Evolutionary conservation across 2,888 invertebrate genomes (phyloP).

Genomic region (Leucophenga montana): DNA sequence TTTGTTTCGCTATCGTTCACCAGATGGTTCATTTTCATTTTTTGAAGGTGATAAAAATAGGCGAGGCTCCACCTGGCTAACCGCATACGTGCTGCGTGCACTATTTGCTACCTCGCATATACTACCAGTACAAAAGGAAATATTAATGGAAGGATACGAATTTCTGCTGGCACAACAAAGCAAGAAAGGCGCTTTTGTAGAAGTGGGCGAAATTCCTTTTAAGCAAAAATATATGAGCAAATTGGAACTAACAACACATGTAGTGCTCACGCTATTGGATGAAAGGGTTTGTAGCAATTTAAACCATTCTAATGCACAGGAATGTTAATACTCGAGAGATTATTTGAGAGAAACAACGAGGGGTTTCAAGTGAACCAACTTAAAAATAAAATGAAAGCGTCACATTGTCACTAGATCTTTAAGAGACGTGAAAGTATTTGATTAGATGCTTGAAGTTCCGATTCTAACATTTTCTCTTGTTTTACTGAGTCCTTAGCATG

Average conservation of each 20-base stretch:
- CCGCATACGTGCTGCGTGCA: constrained; percentile 34
- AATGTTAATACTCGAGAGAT: too few species aligned
- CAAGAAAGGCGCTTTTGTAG: neutral
- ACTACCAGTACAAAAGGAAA: too few species aligned
- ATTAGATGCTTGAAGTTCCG: too few species aligned
- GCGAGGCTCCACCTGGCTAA: constrained; percentile 44
- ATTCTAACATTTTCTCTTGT: too few species aligned
- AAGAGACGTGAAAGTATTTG: too few species aligned
- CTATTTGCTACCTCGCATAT: constrained; percentile 21
- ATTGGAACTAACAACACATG: constrained; percentile 37
- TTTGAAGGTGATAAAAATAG: neutral
- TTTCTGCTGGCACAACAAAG: constrained; percentile 30
- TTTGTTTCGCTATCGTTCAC: constrained; percentile 30
- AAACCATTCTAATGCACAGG: too few species aligned
- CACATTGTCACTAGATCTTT: too few species aligned
- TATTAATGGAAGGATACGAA: neutral
- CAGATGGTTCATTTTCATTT: constrained; percentile 35
- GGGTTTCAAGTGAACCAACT: too few species aligned
- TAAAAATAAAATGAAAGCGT: too few species aligned
- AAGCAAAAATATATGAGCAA: constrained; percentile 14
- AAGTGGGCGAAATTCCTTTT: constrained; percentile 7
- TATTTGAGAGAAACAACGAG: too few species aligned
- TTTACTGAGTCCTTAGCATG: too few species aligned
- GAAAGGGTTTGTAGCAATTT: too few species aligned
- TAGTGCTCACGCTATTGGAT: constrained; percentile 3